Conservation (phyloP, 2,888 invertebrate genomes). For the Scaptomyza caliginosa region DNA sequence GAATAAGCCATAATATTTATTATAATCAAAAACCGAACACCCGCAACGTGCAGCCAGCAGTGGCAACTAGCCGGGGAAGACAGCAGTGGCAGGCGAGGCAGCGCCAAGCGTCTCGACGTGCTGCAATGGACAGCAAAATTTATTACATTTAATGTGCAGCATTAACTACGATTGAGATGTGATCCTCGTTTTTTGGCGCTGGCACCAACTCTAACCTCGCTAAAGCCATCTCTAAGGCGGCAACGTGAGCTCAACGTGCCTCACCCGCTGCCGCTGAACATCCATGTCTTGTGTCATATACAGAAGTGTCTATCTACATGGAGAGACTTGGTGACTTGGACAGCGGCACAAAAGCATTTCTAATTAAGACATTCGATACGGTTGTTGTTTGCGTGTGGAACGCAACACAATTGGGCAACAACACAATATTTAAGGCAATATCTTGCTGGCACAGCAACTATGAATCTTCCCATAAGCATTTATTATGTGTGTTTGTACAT, state of each 20-base stretch:
- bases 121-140: constrained; percentile 66
- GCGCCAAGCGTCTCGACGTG: constrained; percentile 36
- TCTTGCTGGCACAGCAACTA: constrained; percentile 22
- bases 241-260: constrained; percentile 34
- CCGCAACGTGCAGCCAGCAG: constrained; percentile 61
- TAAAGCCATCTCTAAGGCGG: constrained; percentile 7
- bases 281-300: constrained; percentile 3
- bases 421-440: constrained; percentile 12
- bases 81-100: constrained; percentile 6
- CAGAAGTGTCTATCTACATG: constrained; percentile 29
- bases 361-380: constrained; percentile 83
- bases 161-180: constrained; percentile 72
- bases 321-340: constrained; percentile 25
- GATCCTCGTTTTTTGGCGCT: constrained; percentile 60
- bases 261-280: not conserved
- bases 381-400: constrained; percentile 79
- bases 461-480: constrained; percentile 44
- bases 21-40: constrained; percentile 75
- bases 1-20: constrained; percentile 67
- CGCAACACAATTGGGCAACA: constrained; percentile 67
- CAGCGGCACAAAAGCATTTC: constrained; percentile 64
- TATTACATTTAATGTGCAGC: constrained; percentile 76
- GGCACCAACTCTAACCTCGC: constrained; percentile 15
- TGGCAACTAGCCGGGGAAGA: constrained; percentile 28
- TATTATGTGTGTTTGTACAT: not conserved